Conservation (phyloP, 1,140 invertebrate genomes). For the Dermatophagoides farinae region DNA sequence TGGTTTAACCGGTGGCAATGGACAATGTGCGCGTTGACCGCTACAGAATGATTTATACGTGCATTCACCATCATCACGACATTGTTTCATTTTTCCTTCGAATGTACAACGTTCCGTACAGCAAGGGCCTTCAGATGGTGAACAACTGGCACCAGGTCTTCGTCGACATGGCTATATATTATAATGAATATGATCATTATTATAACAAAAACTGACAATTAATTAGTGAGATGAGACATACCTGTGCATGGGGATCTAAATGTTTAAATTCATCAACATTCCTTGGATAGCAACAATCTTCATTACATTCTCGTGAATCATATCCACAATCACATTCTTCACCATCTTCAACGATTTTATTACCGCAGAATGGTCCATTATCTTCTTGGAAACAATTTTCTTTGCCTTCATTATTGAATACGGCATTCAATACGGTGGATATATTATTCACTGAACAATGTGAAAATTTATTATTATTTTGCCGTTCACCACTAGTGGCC, state of each 20-base stretch:
- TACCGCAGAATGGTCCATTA: conserved; percentile 90
- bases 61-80: conserved; percentile 69
- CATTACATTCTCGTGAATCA: conserved; percentile 71
- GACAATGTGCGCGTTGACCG: conserved; percentile 40
- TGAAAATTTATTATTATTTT: conserved; percentile 87
- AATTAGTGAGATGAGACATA: too few species aligned
- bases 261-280: conserved; percentile 43
- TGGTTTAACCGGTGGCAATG: conserved; percentile 44
- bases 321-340: conserved; percentile 99
- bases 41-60: conserved; percentile 62
- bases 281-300: conserved; percentile 81
- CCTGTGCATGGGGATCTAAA: conserved; percentile 37
- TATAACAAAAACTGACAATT: too few species aligned
- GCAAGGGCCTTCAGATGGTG: conserved; percentile 84
- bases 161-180: conserved; percentile 45
- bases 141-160: conserved; percentile 49
- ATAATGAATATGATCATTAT: background rate
- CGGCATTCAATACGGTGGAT: conserved; percentile 72
- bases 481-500: conserved; percentile 74
- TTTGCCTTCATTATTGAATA: conserved; percentile 58
- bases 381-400: conserved; percentile 82
- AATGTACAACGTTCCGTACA: conserved; percentile 66
- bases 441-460: conserved; percentile 85
- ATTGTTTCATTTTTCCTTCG: conserved; percentile 29
- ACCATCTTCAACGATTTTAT: conserved; percentile 89